Evolutionary conservation across 2,797 vertebrate species (phyloP), one percentile per base, ranked within the genome.

Genomic region (Pteropus rufus): DNA sequence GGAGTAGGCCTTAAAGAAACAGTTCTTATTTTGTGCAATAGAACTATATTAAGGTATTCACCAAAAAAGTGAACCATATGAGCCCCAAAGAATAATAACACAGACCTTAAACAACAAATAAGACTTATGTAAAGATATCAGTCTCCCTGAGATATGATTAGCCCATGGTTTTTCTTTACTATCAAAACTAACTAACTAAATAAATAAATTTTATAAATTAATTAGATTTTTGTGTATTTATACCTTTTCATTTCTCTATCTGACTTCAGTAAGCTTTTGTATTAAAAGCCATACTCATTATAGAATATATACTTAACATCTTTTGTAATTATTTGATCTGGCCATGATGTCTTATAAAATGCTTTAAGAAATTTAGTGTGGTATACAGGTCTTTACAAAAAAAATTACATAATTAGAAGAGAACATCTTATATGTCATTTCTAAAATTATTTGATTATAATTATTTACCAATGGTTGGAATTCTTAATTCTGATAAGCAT

Each of bases 321-420:
- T 79, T 60, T 31, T 95, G 19, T 54, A 76, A 82, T 92, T 29
- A 72, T 92, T 94, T 65, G 26, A 76, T 60, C 62, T 95, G 75
- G 3, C 2, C 88, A 16, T 67, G 29, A 58, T 64, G 3, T 19
- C 15, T 94, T 96, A 91, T 62, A 56, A 49, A 83, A 80, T 73
- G 21, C 15, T 62, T 19, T 82, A 93, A 93, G 24, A 93, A 93
- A 70, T 88, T 41, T 54, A 62, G 3, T 58, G 21, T 72, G 34
- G 21, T 18, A 56, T 52, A 60, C 7, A 36, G 52, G 23, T 7
- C 65, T 44, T 91, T 95, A 31, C 29, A 2, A 34, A 79, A 69
- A 79, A 81, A 89, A 62, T 5, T 60, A 39, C 44, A 39, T 88
- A 91, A 90, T 94, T 95, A 89, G n/a, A 67, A 81, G 34, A 76